phyloP scores from a whole-genome alignment of 2,888 invertebrate genomes.

The Cylloceria caligata region DNA sequence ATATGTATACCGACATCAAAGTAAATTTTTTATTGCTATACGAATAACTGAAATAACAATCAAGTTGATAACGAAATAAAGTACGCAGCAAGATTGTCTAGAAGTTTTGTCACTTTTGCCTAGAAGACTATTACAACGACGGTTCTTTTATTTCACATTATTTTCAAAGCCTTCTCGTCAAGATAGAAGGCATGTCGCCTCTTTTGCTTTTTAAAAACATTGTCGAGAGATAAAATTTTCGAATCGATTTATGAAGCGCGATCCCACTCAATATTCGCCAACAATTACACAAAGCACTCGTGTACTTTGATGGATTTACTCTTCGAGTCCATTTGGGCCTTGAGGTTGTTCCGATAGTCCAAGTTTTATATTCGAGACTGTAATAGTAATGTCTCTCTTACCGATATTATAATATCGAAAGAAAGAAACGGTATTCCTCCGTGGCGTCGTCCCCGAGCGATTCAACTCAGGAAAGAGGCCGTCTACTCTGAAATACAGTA shows the following conservation, averaged over 20 bases:
- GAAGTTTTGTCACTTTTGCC: not conserved
- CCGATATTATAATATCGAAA: slow-evolving; percentile 31
- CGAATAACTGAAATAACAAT: not conserved
- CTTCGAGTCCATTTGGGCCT: slow-evolving; percentile 17
- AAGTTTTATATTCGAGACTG: slow-evolving; percentile 9
- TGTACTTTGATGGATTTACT: slow-evolving; percentile 1
- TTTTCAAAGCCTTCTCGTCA: not conserved
- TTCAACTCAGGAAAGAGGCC: not conserved
- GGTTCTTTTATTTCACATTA: not conserved
- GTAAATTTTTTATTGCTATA: no score
- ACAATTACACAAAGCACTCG: not conserved
- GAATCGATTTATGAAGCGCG: not conserved
- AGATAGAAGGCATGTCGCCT: not conserved
- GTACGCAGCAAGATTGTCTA: not conserved
- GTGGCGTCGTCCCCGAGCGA: slow-evolving; percentile 3
- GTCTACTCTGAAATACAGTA: not conserved
- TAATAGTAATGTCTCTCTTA: slow-evolving; percentile 14
- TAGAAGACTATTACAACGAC: not conserved
- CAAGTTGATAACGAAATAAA: not conserved
- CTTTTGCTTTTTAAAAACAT: not conserved
- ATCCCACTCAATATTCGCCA: not conserved
- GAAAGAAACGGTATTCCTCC: not conserved
- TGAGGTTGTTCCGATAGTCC: not conserved
- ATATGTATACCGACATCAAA: no score
- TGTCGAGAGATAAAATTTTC: not conserved